These are phyloP conservation scores for Cyclargus thomasi DNA, from an alignment of 1,140 invertebrate genomes.

Conservation along the genomic window DNA sequence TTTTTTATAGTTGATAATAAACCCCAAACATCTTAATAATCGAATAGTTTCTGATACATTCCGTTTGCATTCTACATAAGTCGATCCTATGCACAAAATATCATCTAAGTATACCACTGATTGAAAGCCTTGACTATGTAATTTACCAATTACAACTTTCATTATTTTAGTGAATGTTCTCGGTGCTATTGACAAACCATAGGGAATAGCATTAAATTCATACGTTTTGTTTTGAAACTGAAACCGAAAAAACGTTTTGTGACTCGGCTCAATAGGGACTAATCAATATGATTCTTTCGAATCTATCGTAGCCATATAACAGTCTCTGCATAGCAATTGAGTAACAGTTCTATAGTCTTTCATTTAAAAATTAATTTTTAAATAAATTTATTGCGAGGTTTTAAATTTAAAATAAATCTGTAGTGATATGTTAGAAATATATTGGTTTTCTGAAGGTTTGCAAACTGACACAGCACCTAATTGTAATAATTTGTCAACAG, in stretches of 20 bases:
- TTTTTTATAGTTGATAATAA: no score
- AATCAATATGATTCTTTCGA: constrained; percentile 10
- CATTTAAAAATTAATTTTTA: constrained; percentile 25
- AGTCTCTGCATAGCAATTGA: not conserved
- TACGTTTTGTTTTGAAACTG: not conserved
- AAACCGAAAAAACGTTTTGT: constrained; percentile 1
- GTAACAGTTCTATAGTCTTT: constrained; percentile 19
- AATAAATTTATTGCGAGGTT: constrained; percentile 23
- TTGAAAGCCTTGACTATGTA: no score
- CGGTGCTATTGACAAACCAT: no score
- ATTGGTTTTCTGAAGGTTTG: constrained; percentile 9
- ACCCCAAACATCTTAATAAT: no score
- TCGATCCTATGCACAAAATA: no score
- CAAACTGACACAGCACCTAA: constrained; percentile 17
- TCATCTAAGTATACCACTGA: no score
- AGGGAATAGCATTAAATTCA: no score
- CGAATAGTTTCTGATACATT: no score
- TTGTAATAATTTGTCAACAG: not conserved
- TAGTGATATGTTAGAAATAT: constrained; percentile 21
- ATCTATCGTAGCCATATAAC: constrained; percentile 19
- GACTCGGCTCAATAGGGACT: not conserved
- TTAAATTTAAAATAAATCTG: constrained; percentile 25
- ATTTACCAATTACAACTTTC: no score
- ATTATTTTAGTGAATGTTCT: no score
- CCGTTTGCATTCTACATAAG: no score